A percentile compares a stretch with the other conserved stretches of the same genome.
Conservation (phyloP, 2,888 invertebrate genomes). For the Temnothorax unifasciatus region DNA sequence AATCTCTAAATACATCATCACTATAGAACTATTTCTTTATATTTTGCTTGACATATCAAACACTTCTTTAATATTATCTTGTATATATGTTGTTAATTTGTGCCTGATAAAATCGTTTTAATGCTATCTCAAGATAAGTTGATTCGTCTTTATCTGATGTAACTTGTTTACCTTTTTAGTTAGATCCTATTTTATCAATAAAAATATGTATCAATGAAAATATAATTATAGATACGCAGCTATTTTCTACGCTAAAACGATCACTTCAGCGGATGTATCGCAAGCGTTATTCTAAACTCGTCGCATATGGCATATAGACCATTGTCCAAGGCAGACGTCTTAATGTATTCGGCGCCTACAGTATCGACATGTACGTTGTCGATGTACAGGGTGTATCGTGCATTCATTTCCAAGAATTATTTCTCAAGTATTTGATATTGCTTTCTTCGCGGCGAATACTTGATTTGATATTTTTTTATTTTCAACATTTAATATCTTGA, state of each 20-base stretch:
- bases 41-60: not conserved
- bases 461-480: not conserved
- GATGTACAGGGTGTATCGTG: constrained; percentile 41
- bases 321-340: constrained; percentile 69
- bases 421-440: not conserved
- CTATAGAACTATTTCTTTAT: not conserved
- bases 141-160: not conserved
- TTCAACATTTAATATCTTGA: not conserved
- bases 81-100: not conserved
- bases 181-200: constrained; percentile 14
- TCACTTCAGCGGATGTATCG: not conserved
- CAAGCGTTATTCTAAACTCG: constrained; percentile 35
- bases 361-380: constrained; percentile 73
- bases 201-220: not conserved
- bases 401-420: not conserved
- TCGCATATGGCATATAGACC: constrained; percentile 50
- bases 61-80: not conserved
- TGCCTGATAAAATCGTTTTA: not conserved
- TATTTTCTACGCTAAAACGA: constrained; percentile 15
- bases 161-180: constrained; percentile 12
- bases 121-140: not conserved
- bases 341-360: constrained; percentile 81
- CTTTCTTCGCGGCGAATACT: not conserved
- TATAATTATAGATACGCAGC: not conserved
- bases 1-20: not conserved